These are phyloP conservation scores for Schrankia costaestrigalis DNA, from an alignment of 2,888 invertebrate species.

Conservation along the genomic window DNA sequence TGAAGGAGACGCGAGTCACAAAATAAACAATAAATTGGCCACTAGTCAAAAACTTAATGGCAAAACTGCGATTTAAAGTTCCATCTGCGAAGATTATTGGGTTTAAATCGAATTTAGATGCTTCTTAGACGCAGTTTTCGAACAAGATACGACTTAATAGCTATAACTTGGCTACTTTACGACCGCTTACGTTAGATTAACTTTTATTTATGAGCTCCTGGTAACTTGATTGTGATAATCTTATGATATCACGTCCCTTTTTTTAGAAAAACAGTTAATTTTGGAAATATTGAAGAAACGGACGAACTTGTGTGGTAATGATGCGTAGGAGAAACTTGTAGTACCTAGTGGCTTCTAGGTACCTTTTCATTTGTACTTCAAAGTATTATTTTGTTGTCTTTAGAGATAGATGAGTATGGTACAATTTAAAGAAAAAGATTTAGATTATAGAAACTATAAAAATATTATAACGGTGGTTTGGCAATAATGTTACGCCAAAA, in stretches of 20 bases:
- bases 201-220: constrained; percentile 32
- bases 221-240: constrained; percentile 16
- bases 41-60: constrained; percentile 42
- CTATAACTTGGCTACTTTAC: constrained; percentile 39
- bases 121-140: constrained; percentile 39
- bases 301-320: no score
- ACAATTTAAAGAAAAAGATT: no score
- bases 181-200: constrained; percentile 26
- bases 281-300: no score
- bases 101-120: constrained; percentile 46
- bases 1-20: constrained; percentile 21
- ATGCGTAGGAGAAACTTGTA: no score
- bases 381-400: no score
- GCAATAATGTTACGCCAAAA: no score
- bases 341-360: no score
- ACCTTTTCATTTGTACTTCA: no score
- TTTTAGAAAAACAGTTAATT: no score
- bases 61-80: constrained; percentile 44
- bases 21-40: constrained; percentile 41
- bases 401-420: no score
- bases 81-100: constrained; percentile 42
- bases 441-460: no score
- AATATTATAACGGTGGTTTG: no score
- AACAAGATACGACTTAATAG: constrained; percentile 34
- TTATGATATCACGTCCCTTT: neutral